Evolutionary conservation across 1,140 invertebrate genomes (phyloP), one percentile per base, ranked within the genome.

Genomic region (Drosophila kepulauana): DNA sequence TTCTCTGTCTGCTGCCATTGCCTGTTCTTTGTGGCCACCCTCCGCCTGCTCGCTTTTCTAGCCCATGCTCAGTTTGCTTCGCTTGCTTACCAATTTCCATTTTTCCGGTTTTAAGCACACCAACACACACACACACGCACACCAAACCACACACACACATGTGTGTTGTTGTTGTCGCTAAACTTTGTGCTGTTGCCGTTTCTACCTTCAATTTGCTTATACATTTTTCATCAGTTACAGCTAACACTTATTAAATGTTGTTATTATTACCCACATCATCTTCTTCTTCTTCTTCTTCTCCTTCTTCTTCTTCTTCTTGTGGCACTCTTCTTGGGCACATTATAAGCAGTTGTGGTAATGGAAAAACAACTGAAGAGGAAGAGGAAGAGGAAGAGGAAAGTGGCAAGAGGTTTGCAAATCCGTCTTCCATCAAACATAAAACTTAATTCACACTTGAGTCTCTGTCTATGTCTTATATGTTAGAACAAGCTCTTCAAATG

Each of bases 51-150:
- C 72, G 59, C 67, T 72, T 25, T 80, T 57, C 62, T 70, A 78
- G 78, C 81, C 80, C 67, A 74, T 66, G 48, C 65, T 64, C 74
- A 69, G 81, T 68, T 75, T 85, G 81, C 78, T 77, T 86, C 75
- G 79, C 71, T 86, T 81, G 78, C 75, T 85, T 79, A 84, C 79
- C 82, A 86, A 82, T 87, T 86, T 87, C 82, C 82, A 86, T 80
- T 86, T 86, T 86, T 87, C 82, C 82, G 82, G 82, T 79, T 86
- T 86, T 79, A 86, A 87, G 82, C 82, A 81, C 75, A 69, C 78
- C 51, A 51, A 49, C 48, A 64, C 30, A 54, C 28, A 64, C 28
- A 59, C 49, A n/a, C 49, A 41, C 30, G 25, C 58, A 43, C 63
- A 25, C 20, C 3, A 25, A 25, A 25, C 20, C 20, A 38, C 30